Evolutionary conservation across 2,888 invertebrate genomes (phyloP).

Genomic region (Ectropis crepuscularia): DNA sequence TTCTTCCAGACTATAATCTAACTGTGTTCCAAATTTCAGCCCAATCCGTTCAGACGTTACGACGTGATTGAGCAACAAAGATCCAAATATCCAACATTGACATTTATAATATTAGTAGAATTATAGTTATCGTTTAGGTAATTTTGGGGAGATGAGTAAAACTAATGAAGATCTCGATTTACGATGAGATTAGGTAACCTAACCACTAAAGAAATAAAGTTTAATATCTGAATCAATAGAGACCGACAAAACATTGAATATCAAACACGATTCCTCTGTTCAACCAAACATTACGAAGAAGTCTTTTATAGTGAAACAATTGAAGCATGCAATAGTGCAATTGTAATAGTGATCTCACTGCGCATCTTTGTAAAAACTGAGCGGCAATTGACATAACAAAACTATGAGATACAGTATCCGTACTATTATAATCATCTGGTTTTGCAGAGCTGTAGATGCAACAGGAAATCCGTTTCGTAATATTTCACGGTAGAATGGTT

Average conservation of each 20-base stretch:
- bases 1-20: too few species aligned
- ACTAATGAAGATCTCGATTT: too few species aligned
- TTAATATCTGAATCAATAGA: not conserved
- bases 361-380: slow-evolving; percentile 31
- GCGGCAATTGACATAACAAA: slow-evolving; percentile 12
- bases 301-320: slow-evolving; percentile 16
- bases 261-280: not conserved
- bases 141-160: too few species aligned
- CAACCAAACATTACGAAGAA: not conserved
- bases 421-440: not conserved
- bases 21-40: too few species aligned
- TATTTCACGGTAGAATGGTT: too few species aligned
- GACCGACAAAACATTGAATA: not conserved
- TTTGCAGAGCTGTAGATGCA: slow-evolving; percentile 1
- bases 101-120: too few species aligned
- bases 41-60: too few species aligned
- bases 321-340: slow-evolving; percentile 14
- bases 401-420: not conserved
- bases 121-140: too few species aligned
- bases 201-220: not conserved
- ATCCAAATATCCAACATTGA: too few species aligned
- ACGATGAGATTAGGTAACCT: too few species aligned
- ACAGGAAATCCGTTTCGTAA: not conserved
- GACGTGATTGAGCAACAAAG: too few species aligned
- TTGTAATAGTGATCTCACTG: slow-evolving; percentile 23